phyloP scores from a whole-genome alignment of 1,140 invertebrate genomes.

The Babylonia areolata region DNA sequence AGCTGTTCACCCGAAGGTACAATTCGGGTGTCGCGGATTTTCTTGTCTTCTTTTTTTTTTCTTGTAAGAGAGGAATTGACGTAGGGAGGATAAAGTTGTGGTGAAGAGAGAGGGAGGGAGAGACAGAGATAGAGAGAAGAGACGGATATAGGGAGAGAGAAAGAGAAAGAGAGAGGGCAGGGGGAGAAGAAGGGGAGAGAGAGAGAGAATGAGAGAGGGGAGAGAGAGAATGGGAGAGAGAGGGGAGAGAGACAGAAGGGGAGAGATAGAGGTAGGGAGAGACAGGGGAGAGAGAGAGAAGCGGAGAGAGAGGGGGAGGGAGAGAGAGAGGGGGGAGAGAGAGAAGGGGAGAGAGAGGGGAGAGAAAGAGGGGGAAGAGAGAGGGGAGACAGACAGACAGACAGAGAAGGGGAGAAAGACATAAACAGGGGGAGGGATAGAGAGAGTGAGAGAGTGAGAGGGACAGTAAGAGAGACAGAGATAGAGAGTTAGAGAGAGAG shows the following conservation, averaged over 20 bases:
- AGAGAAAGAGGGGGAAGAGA: neutral
- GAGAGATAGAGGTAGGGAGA: no score
- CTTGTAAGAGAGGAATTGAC: no score
- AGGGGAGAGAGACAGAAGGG: neutral
- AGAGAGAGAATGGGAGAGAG: constrained; percentile 13
- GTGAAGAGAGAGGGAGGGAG: no score
- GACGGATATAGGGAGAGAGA: neutral
- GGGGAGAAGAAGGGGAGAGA: neutral
- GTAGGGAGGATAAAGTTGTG: no score
- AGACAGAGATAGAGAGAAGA: no score
- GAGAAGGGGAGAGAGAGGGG: neutral
- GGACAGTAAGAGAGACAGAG: neutral
- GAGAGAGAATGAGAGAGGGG: constrained; percentile 26
- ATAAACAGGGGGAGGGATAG: neutral
- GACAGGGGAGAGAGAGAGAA: no score
- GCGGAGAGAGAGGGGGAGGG: no score
- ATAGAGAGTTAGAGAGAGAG: neutral
- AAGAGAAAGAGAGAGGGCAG: neutral
- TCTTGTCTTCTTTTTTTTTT: no score
- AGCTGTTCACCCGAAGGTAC: no score
- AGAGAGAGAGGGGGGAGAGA: neutral
- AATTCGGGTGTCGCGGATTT: no score
- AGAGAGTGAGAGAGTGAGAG: constrained; percentile 17
- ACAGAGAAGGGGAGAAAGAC: no score
- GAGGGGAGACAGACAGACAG: neutral